Percentiles rank a stretch among this genome's conserved stretches.
These are phyloP conservation scores for Pristiophorus japonicus DNA, from an alignment of 2,113 vertebrate genomes.

Conservation along the genomic window DNA sequence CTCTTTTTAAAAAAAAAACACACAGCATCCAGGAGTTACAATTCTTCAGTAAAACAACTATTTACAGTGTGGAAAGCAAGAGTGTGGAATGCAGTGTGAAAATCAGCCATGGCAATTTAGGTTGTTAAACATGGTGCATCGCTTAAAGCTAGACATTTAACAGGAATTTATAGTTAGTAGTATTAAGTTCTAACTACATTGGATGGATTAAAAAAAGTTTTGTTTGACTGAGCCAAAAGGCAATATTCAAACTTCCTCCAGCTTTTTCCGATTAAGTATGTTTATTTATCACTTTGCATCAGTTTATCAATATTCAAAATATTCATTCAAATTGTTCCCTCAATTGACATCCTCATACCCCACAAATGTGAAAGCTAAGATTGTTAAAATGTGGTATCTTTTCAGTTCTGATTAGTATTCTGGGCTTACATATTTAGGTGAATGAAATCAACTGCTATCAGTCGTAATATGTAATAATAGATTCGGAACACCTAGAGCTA, in stretches of 20 bases:
- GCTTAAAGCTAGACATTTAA: constrained; percentile 10
- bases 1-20: constrained; percentile 1
- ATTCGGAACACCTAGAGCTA: neutral
- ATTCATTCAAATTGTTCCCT: neutral
- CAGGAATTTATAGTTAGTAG: neutral
- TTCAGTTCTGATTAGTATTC: neutral
- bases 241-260: neutral
- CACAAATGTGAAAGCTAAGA: neutral
- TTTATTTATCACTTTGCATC: neutral
- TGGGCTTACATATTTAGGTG: neutral
- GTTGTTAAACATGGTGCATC: neutral
- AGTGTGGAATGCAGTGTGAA: constrained; percentile 8
- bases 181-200: neutral
- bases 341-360: neutral
- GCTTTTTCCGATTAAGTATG: neutral
- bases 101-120: neutral
- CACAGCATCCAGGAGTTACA: neutral
- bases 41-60: constrained; percentile 22
- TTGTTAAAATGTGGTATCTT: neutral
- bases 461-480: neutral
- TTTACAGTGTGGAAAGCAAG: neutral
- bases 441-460: neutral
- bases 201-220: neutral
- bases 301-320: neutral
- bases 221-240: constrained; percentile 1